Percentiles rank a stretch among this genome's conserved stretches.
Conservation (phyloP, 2,113 vertebrate species). For the Sylvicapra grimmia region DNA sequence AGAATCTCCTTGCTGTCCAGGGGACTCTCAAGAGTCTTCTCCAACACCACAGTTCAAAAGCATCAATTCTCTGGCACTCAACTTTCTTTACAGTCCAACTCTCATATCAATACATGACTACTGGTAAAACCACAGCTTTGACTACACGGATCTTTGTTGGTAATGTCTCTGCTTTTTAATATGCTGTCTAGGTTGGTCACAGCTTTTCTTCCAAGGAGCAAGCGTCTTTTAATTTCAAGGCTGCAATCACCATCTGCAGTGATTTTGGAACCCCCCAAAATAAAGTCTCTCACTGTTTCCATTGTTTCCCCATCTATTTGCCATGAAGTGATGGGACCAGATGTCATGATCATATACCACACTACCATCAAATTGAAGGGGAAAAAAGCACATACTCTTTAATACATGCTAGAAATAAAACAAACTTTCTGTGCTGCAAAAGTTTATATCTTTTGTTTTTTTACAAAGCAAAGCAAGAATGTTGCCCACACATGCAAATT, state of each 20-base stretch:
- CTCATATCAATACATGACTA: neutral
- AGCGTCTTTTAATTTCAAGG: neutral
- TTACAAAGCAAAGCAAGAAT: neutral
- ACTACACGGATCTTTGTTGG: too few species aligned
- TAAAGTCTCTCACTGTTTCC: neutral
- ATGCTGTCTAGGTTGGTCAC: neutral
- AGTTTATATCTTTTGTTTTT: neutral
- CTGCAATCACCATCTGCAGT: neutral
- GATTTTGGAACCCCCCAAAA: neutral
- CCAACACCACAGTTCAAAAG: neutral
- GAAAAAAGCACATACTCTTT: neutral
- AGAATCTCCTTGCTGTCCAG: neutral
- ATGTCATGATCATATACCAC: neutral
- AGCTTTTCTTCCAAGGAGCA: neutral
- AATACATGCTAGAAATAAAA: neutral
- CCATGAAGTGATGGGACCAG: neutral
- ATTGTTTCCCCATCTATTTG: neutral
- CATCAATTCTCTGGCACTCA: neutral
- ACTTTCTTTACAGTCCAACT: neutral
- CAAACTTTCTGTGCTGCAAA: neutral
- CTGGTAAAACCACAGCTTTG: neutral
- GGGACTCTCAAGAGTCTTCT: neutral
- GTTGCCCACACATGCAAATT: neutral
- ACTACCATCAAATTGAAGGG: neutral
- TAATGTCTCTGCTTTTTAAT: neutral